phyloP scores from a whole-genome alignment of 2,888 invertebrate species.

The Pristionchus arcanus region DNA sequence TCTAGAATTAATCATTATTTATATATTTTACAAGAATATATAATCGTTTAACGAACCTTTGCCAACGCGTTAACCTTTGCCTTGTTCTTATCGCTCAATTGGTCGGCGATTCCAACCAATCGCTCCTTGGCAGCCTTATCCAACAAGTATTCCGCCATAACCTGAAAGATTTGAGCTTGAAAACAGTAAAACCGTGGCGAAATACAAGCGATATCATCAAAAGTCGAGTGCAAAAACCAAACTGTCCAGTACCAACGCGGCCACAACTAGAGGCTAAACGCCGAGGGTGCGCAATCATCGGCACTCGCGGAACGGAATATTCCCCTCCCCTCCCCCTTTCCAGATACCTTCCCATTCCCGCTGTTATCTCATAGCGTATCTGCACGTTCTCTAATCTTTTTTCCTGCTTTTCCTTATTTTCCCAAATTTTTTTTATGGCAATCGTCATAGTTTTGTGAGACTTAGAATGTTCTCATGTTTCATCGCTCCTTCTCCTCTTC shows the following conservation, averaged over 20 bases:
- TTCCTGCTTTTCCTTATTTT: neutral
- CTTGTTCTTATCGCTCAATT: slow-evolving; percentile 46
- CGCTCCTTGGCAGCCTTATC: neutral
- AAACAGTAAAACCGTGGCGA: neutral
- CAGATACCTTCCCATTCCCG: neutral
- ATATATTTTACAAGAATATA: neutral
- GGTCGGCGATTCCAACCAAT: neutral
- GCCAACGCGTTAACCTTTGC: neutral
- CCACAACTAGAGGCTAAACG: neutral
- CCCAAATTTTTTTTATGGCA: neutral
- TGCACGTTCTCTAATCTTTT: neutral
- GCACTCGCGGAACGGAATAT: neutral
- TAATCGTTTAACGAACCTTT: neutral
- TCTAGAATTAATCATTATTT: neutral
- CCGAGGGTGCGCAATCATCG: neutral
- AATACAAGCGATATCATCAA: neutral
- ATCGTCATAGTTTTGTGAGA: neutral
- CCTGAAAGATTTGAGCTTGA: neutral
- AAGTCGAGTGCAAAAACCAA: slow-evolving; percentile 14
- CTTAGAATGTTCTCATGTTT: neutral
- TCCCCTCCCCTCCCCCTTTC: slow-evolving; percentile 22
- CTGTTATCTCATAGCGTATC: slow-evolving; percentile 1
- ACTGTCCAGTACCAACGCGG: neutral
- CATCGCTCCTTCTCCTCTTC: neutral
- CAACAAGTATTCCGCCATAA: slow-evolving; percentile 51